Evolutionary conservation across 2,797 vertebrate genomes (phyloP), one percentile per base, ranked within the genome.

Genomic region (Sylvia borin): DNA sequence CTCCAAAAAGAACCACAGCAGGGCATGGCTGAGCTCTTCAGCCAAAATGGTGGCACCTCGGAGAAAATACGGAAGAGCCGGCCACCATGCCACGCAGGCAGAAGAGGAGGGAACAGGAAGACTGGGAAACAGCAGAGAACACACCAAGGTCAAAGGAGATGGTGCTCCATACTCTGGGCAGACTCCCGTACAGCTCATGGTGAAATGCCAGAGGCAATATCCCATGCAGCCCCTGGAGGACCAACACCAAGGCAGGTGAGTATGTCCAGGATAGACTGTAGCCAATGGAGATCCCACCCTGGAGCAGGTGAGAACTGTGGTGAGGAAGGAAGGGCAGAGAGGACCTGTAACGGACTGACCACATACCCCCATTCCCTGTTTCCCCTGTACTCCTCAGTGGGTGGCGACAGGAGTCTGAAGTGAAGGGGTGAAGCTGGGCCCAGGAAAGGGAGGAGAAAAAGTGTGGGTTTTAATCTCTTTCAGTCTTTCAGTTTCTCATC

Each of bases 361-460:
- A 25, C 14, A 40, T 14, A 6, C 2, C 7, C 14, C 4, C 34
- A 34, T 13, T 54, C 21, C 32, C 20, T 3, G 2, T 68, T 19
- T 34, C 9, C 25, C 4, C 29, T 53, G 36, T 2, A 3, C 21
- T 0, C 1, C 18, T 84, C 29, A 14, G 2, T 1, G 18, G 3
- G 3, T 10, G 3, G 8, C 14, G 8, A 80, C 21, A 60, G 29
- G 24, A 47, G 13, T 29, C 32, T 34, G 22, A 53, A 78, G 32
- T 54, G 53, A 54, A 53, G 18, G 32, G 68, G 3, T 34, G 43
- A 76, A 62, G 27, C 3, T 62, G 5, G 10, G 40, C 15, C 19
- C 38, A 51, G 48, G 27, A 85, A 72, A 82, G 7, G 1, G 3
- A 26, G n/a, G 6, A 81, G 21, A 13, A n/a, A 66, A 86, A 7